Percentiles rank a stretch among this genome's conserved stretches.
These are phyloP conservation scores for Rhinatrema bivittatum DNA, from an alignment of 2,797 vertebrate genomes.

Conservation along the genomic window DNA sequence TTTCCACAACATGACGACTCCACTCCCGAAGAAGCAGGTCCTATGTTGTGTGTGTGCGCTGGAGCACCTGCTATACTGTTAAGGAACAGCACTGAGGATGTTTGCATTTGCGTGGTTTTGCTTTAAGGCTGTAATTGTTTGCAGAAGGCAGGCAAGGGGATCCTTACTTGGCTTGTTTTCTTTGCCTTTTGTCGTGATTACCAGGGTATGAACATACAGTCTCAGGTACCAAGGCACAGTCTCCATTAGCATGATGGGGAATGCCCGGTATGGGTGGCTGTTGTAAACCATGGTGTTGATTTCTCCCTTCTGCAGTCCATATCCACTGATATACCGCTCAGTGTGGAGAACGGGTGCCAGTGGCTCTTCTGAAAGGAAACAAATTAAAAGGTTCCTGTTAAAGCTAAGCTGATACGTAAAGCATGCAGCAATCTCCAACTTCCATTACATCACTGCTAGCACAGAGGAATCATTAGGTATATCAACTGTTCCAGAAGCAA, in stretches of 20 bases:
- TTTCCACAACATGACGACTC: too few relatives aligned
- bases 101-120: too few relatives aligned
- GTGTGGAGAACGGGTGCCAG: conserved; percentile 75
- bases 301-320: conserved; percentile 84
- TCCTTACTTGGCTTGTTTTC: conserved; percentile 91
- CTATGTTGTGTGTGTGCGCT: too few relatives aligned
- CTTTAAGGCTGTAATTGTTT: too few relatives aligned
- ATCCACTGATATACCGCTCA: conserved; percentile 88
- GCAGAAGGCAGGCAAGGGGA: too few relatives aligned
- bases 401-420: not conserved
- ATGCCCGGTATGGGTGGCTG: conserved; percentile 84
- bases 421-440: not conserved
- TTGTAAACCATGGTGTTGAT: conserved; percentile 91
- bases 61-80: too few relatives aligned
- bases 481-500: too few relatives aligned
- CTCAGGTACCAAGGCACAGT: conserved; percentile 93
- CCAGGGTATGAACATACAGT: conserved; percentile 88
- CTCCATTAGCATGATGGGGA: conserved; percentile 85
- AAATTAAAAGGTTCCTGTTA: not conserved
- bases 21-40: too few relatives aligned
- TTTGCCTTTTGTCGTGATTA: conserved; percentile 81
- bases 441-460: not conserved
- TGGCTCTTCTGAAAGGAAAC: conserved; percentile 44
- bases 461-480: not conserved
- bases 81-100: too few relatives aligned